These are phyloP conservation scores for Campaea margaritaria DNA, from an alignment of 2,888 invertebrate genomes.

Conservation along the genomic window DNA sequence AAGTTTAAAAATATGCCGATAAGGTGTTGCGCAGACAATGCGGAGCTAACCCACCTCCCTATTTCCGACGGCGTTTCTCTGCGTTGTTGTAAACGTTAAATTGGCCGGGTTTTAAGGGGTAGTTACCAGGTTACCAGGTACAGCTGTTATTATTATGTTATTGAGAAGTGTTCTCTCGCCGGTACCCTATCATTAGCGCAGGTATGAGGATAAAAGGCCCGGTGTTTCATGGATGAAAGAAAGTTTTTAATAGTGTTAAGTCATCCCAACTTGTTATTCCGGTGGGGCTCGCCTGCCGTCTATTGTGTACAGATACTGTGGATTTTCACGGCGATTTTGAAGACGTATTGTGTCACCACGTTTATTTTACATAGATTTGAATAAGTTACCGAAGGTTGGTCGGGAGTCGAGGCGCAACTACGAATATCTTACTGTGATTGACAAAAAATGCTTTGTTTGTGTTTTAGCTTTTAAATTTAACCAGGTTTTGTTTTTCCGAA, in stretches of 20 bases:
- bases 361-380: slow-evolving; percentile 31
- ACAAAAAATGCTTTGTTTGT: background rate
- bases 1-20: slow-evolving; percentile 48
- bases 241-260: slow-evolving; percentile 61
- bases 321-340: slow-evolving; percentile 42
- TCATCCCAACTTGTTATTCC: slow-evolving; percentile 47
- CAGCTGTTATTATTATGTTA: slow-evolving; percentile 64
- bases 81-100: slow-evolving; percentile 46
- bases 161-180: slow-evolving; percentile 60
- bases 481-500: background rate
- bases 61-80: slow-evolving; percentile 54
- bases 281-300: slow-evolving; percentile 42
- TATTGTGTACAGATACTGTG: slow-evolving; percentile 31
- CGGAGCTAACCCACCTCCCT: slow-evolving; percentile 65
- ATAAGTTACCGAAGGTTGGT: slow-evolving; percentile 18
- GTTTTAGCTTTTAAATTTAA: background rate
- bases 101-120: slow-evolving; percentile 45
- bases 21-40: slow-evolving; percentile 48
- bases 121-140: slow-evolving; percentile 42
- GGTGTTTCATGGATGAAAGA: slow-evolving; percentile 61
- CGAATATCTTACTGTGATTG: background rate
- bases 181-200: slow-evolving; percentile 76
- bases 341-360: slow-evolving; percentile 28
- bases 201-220: slow-evolving; percentile 64
- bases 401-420: background rate